Percentiles rank a stretch among this genome's conserved stretches.
phyloP scores from a whole-genome alignment of 1,140 invertebrate species.

The Paraescarpia echinospica region DNA sequence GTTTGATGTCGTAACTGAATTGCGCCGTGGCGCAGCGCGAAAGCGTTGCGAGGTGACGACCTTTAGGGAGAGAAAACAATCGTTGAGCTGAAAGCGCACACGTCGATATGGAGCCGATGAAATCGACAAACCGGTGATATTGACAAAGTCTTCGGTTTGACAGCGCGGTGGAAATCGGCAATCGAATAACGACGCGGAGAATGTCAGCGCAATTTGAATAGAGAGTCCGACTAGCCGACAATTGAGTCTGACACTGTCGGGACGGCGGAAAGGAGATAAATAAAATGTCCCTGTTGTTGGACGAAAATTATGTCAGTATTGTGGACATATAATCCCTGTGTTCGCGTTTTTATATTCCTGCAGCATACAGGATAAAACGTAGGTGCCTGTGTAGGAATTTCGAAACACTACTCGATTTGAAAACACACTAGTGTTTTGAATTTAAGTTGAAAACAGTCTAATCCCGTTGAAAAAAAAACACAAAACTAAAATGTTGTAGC shows the following conservation, averaged over 20 bases:
- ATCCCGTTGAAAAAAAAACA: no score
- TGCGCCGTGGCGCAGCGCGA: neutral
- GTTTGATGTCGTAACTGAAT: constrained; percentile 5
- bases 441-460: no score
- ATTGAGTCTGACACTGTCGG: neutral
- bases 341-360: neutral
- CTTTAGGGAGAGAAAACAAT: neutral
- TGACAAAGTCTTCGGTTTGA: neutral
- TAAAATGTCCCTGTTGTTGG: neutral
- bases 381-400: no score
- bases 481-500: no score
- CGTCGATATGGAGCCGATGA: neutral
- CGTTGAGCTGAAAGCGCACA: neutral
- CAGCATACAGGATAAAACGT: no score
- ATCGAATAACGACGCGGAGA: neutral
- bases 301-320: neutral
- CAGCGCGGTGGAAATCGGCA: neutral
- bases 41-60: neutral
- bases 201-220: neutral
- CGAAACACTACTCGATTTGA: no score
- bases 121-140: neutral
- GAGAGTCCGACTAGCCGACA: neutral
- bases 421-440: no score
- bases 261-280: neutral
- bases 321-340: no score